Percentiles rank a stretch among this genome's conserved stretches.
Evolutionary conservation across 2,113 vertebrate species (phyloP).

Genomic region (Talpa occidentalis): DNA sequence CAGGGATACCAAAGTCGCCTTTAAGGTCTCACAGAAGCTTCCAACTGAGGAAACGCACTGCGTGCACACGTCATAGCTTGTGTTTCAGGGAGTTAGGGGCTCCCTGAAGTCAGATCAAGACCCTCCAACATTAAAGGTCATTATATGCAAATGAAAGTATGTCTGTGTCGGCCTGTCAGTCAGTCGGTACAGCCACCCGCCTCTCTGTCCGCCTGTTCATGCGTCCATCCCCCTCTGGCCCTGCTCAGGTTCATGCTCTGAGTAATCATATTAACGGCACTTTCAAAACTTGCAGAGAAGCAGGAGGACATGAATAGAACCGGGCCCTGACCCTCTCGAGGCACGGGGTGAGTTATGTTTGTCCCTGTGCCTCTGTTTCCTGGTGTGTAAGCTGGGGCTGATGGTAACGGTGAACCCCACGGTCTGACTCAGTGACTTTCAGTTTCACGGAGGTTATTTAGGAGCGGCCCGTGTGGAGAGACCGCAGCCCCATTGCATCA

Average conservation of each 20-base stretch:
- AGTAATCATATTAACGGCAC: too few relatives aligned
- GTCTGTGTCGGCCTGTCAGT: too few relatives aligned
- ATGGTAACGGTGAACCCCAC: background rate
- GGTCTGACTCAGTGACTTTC: background rate
- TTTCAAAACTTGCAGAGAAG: too few relatives aligned
- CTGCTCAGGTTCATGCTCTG: background rate
- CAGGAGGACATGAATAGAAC: background rate
- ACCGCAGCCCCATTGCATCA: too few relatives aligned
- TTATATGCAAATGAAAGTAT: background rate
- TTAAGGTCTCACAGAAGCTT: background rate
- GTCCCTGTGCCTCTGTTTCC: background rate
- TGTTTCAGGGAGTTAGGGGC: background rate
- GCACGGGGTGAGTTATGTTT: too few relatives aligned
- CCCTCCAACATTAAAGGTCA: background rate
- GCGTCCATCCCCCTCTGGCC: too few relatives aligned
- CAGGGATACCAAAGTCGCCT: background rate
- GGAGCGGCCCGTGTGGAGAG: too few relatives aligned
- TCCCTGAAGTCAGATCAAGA: background rate
- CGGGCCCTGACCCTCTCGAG: too few relatives aligned
- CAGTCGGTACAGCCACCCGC: too few relatives aligned
- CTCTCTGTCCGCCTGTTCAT: too few relatives aligned
- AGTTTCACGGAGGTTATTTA: too few relatives aligned
- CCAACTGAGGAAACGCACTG: background rate
- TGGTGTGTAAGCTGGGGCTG: background rate
- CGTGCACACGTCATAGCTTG: too few relatives aligned